Evolutionary conservation across 1,140 invertebrate species (phyloP), one percentile per base, ranked within the genome.

Genomic region (Polypedilum vanderplanki): DNA sequence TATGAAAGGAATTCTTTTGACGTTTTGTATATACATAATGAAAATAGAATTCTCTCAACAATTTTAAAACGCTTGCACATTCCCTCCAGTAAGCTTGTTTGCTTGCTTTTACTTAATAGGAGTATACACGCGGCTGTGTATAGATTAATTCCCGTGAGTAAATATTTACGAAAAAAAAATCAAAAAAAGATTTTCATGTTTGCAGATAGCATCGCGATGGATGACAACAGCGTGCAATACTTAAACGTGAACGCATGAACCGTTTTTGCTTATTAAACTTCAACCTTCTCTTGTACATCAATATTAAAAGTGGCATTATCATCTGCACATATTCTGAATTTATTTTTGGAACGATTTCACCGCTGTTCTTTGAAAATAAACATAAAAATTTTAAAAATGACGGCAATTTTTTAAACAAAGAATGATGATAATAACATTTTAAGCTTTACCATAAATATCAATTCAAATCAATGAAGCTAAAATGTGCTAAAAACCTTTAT

Each of bases 121-220:
- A 57, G 46, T 12, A 1, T 33, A 5, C 24, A 33, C 5, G 24
- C 5, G 24, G 5, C 24, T 33, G 5, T 5, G 5, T 33, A 5
- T 33, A 33, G 24, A 15, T n/a, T 57, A 57, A 46, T 1, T 46
- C 41, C 41, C 41, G 41, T 46, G 15, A 57, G 46, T 12, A 57
- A 57, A 57, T 57, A 57, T 57, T 57, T 57, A 15, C 46, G 46
- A 12, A 57, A 57, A 46, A 46, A 46, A 57, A 57, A 57, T 57
- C 46, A 57, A 57, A 57, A 57, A 12, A 8, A 57, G 46, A 57
- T 33, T 33, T 57, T 57, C 3, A 57, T 57, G 46, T 57, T 57
- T 57, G 3, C 46, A 57, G 46, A 57, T 57, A 57, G 46, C 46
- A 57, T 33, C 24, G 24, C 24, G 24, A n/a, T 57, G n/a, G 46